A percentile compares a stretch with the other conserved stretches of the same genome.
Evolutionary conservation across 2,888 invertebrate species (phyloP).

Genomic region (Nemotelus pantherinus): DNA sequence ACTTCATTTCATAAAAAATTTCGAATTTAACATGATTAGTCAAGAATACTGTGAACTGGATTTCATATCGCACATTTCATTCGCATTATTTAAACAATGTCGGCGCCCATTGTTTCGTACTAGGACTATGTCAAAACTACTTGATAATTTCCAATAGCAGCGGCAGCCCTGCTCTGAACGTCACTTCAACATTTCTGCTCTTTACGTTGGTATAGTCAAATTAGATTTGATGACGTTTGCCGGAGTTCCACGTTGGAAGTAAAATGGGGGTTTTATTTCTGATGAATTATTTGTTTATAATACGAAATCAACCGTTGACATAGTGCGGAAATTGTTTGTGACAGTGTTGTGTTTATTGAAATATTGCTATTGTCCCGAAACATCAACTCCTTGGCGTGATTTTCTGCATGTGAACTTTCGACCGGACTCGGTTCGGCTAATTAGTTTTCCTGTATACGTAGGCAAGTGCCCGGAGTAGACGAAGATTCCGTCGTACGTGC

Average conservation of each 20-base stretch:
- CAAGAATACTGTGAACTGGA: too few relatives aligned
- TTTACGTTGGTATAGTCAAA: slow-evolving; percentile 32
- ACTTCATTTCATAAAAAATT: too few relatives aligned
- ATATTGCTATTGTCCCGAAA: slow-evolving; percentile 38
- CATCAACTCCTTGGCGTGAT: not conserved
- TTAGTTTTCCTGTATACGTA: not conserved
- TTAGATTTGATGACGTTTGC: slow-evolving; percentile 48
- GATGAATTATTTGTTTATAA: slow-evolving; percentile 40
- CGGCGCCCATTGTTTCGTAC: too few relatives aligned
- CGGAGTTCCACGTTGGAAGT: slow-evolving; percentile 51
- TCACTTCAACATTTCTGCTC: not conserved
- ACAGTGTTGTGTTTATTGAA: slow-evolving; percentile 11
- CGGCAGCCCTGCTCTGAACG: too few relatives aligned
- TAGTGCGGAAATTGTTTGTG: slow-evolving; percentile 11
- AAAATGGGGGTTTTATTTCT: slow-evolving; percentile 47
- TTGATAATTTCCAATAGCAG: too few relatives aligned
- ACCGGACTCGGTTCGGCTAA: slow-evolving; percentile 27
- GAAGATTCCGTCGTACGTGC: slow-evolving; percentile 3
- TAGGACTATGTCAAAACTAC: too few relatives aligned
- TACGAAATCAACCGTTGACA: slow-evolving; percentile 34
- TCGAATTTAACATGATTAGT: too few relatives aligned
- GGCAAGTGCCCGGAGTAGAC: not conserved
- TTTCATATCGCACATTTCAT: too few relatives aligned
- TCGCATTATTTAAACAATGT: too few relatives aligned
- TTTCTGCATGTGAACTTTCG: slow-evolving; percentile 27